Base-by-base conservation (phyloP, 2,113 vertebrate genomes). In the Oncorhynchus mykiss region DNA sequence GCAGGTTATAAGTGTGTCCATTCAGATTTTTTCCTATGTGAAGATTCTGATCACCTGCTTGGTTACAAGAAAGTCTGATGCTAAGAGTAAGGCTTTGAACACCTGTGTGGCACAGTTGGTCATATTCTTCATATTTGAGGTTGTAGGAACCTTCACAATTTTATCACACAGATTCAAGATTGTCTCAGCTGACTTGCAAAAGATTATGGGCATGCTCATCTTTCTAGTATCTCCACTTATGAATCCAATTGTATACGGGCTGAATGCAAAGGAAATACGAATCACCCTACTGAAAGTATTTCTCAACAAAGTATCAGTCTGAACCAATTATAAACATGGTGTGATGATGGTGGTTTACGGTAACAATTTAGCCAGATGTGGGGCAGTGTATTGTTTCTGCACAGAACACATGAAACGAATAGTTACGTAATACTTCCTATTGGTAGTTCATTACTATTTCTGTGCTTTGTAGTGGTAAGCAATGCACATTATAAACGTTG, bases 201-300 rank as follows among this genome's bases (percentile, higher is more conserved):
- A 92, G 84, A 88, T 91, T 9, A 92, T 88, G 86, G 91, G 92
- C 20, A 91, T 93, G 90, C 20, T 93, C 0, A 93, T 92, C 65
- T 92, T 93, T 79, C 60, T 90, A 9, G 80, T 93, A 3, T 86
- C 91, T 16, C 92, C 92, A 4, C 77, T 93, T 68, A 71, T 92
- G n/a, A 93, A 93, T 86, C 92, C 92, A 20, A 62, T 93, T 22
- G 89, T 93, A 0, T 93, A 93, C 12, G 92, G 92, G 20, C 67
- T 93, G 5, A 89, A 93, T 27, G 91, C 90, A 13, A 85, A 76
- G 8, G 88, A 93, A 84, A 88, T 93, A 75, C 81, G 88, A 66
- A 82, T 60, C 34, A 86, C 85, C 20, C 18, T 92, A 0, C 20
- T 91, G 12, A 82, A 20, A 62, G 12, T 89, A 29, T 73, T 89